Percentiles rank a stretch among this genome's conserved stretches.
Conservation (phyloP, 2,113 vertebrate species). For the Narcine bancroftii region DNA sequence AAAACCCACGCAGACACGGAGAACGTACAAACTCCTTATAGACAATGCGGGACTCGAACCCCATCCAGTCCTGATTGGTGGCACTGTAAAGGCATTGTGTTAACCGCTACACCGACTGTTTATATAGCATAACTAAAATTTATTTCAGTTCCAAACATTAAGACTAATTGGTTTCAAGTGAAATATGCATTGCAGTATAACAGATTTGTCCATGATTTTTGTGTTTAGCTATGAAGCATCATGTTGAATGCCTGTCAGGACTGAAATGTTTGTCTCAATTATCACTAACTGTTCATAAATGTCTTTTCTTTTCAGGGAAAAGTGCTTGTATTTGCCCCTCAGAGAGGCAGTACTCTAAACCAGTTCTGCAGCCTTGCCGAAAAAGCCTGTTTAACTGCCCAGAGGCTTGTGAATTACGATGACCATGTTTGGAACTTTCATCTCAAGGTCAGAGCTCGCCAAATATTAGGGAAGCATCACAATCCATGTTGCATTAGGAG, state of each 20-base stretch:
- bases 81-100: too few species aligned
- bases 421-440: slow-evolving; percentile 88
- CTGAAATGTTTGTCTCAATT: not conserved
- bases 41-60: too few species aligned
- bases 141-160: not conserved
- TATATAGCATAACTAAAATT: not conserved
- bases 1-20: too few species aligned
- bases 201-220: not conserved
- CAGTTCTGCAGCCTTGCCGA: slow-evolving; percentile 87
- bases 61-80: too few species aligned
- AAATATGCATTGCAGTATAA: not conserved
- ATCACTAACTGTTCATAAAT: not conserved
- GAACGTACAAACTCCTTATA: too few species aligned
- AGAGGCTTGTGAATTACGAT: slow-evolving; percentile 89
- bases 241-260: not conserved
- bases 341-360: slow-evolving; percentile 78
- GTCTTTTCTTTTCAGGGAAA: slow-evolving; percentile 65
- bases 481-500: slow-evolving; percentile 69
- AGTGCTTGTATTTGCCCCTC: slow-evolving; percentile 85
- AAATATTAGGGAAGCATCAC: slow-evolving; percentile 67
- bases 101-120: too few species aligned
- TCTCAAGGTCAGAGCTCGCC: slow-evolving; percentile 81
- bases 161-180: not conserved
- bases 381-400: slow-evolving; percentile 73
- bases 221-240: not conserved